A percentile compares a stretch with the other conserved stretches of the same genome.
These are phyloP conservation scores for Sinelater perroti DNA, from an alignment of 2,888 invertebrate species.

Conservation along the genomic window DNA sequence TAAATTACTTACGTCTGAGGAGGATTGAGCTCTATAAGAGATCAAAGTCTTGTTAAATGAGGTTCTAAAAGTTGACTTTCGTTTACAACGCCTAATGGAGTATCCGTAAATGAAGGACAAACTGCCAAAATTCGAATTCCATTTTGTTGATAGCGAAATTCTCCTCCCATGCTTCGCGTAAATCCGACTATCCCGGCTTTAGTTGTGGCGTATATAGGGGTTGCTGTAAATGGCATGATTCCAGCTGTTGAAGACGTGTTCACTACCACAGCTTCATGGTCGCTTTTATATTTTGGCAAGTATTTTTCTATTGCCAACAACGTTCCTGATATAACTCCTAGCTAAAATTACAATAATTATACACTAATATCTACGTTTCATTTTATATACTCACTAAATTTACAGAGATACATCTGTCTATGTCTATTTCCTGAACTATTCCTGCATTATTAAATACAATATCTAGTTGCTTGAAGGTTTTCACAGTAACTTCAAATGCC, in stretches of 20 bases:
- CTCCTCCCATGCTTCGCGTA: constrained; percentile 47
- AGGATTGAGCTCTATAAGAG: neutral
- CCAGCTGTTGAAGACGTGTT: constrained; percentile 48
- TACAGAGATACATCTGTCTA: constrained; percentile 37
- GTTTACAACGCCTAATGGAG: constrained; percentile 27
- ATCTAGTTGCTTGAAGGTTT: constrained; percentile 29
- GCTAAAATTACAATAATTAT: too few relatives aligned
- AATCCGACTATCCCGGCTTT: constrained; percentile 56
- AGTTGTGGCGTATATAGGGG: constrained; percentile 56
- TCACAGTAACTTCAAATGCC: constrained; percentile 5
- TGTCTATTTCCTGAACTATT: constrained; percentile 40
- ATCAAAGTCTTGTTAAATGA: neutral
- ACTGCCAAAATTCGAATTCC: constrained; percentile 56
- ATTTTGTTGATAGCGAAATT: constrained; percentile 51
- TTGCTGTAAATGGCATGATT: constrained; percentile 43
- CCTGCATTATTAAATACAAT: constrained; percentile 43
- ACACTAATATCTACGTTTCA: too few relatives aligned
- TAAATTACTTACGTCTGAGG: neutral
- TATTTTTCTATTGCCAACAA: constrained; percentile 42
- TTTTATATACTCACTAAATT: constrained; percentile 43
- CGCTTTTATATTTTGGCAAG: constrained; percentile 44
- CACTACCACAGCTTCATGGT: constrained; percentile 44
- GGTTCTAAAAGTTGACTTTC: neutral
- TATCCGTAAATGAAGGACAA: constrained; percentile 58
- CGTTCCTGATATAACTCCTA: constrained; percentile 36